These are phyloP conservation scores for Morpho achilles DNA, from an alignment of 2,888 invertebrate species.

Conservation along the genomic window DNA sequence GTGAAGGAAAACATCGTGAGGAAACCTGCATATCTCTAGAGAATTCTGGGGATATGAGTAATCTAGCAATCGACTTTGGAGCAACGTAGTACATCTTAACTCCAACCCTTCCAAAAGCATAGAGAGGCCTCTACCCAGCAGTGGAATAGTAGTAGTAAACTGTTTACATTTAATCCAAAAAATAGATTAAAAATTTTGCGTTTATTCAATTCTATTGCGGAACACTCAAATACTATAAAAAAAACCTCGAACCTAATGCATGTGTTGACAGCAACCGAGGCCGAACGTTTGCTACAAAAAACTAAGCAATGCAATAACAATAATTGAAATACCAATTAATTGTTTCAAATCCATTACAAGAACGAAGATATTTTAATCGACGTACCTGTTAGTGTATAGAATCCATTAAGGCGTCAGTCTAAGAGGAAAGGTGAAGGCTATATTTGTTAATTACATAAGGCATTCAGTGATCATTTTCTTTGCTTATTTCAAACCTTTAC, in stretches of 20 bases:
- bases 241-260: neutral
- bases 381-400: conserved; percentile 19
- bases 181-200: neutral
- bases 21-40: no score
- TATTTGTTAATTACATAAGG: conserved; percentile 48
- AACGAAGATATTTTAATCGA: conserved; percentile 23
- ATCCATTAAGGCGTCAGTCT: conserved; percentile 36
- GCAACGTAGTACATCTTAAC: no score
- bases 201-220: neutral
- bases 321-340: conserved; percentile 12
- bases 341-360: conserved; percentile 8
- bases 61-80: no score
- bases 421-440: conserved; percentile 57
- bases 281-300: conserved; percentile 10
- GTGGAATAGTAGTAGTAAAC: neutral
- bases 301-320: conserved; percentile 7
- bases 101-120: no score
- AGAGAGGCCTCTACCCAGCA: neutral
- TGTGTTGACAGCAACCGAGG: conserved; percentile 16
- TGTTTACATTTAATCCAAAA: neutral
- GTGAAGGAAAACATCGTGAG: no score
- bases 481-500: conserved; percentile 1
- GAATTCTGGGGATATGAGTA: no score
- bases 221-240: conserved; percentile 7
- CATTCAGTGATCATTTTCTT: conserved; percentile 31